Evolutionary conservation across 1,140 invertebrate genomes (phyloP), one percentile per base, ranked within the genome.

Genomic region (Adelges cooleyi): DNA sequence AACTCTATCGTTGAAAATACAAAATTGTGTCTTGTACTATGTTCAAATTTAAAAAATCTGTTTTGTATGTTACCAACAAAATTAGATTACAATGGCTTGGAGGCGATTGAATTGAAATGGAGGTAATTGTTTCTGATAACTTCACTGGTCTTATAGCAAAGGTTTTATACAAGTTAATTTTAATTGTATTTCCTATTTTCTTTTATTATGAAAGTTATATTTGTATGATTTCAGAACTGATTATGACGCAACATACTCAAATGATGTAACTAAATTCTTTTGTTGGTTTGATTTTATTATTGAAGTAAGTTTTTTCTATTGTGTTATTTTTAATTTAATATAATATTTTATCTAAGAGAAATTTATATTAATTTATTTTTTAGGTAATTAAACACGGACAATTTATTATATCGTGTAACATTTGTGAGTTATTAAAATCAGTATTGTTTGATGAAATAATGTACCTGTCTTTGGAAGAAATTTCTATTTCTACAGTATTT

Each of bases 201-300:
- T 10, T 1, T 20, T 46, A 46, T 46, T 46, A 20, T 15, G 17
- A 53, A 9, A 15, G 13, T 25, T 17, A 42, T 38, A 10, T 22
- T 15, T 40, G 42, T 42, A 13, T 33, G n/a, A 18, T 25, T 59
- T 17, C 20, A 59, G 53, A 17, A 40, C 40, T 0, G 38, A 59
- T 44, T 59, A 59, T 17, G 44, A 59, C 44, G 53, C 53, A 9
- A 44, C 53, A 20, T 59, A 59, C 27, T 59, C 53, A 44, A 59
- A 59, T 11, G 53, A 59, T 59, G 53, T 59, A 13, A 59, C 53
- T 2, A 59, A 42, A 59, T 59, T 42, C 15, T 59, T 59, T 44
- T 59, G 53, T 59, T 59, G 38, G 38, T 42, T 59, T 8, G 20
- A 59, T 27, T 59, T 59, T 44, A 44, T 59, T 18, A 13, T 27